phyloP scores from a whole-genome alignment of 2,888 invertebrate species.

The Melieria omissa region DNA sequence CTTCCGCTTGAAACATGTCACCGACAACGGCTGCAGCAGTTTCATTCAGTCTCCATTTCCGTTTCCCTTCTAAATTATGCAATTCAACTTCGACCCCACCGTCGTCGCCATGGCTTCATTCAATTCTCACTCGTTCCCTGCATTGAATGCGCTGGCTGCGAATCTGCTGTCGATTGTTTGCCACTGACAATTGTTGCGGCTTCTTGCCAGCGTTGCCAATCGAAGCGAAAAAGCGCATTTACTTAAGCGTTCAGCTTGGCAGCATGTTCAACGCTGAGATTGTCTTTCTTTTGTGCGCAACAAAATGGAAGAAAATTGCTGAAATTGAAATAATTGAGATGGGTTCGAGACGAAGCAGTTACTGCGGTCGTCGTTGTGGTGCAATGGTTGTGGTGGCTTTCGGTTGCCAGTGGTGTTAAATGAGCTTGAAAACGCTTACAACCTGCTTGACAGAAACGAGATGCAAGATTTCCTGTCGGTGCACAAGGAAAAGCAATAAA shows the following conservation, averaged over 20 bases:
- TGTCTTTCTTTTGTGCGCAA: neutral
- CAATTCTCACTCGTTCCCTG: no score
- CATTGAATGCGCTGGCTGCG: no score
- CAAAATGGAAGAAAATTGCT: constrained; percentile 24
- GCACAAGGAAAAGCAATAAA: no score
- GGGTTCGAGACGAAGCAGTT: constrained; percentile 11
- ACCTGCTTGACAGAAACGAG: no score
- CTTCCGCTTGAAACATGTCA: no score
- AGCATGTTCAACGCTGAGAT: neutral
- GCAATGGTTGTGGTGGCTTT: neutral
- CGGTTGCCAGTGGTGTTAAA: neutral
- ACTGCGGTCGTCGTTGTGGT: neutral
- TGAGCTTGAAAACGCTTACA: no score
- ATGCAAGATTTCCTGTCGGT: no score
- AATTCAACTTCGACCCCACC: constrained; percentile 2
- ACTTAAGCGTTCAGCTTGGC: constrained; percentile 7
- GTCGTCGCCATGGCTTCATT: no score
- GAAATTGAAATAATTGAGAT: constrained; percentile 32
- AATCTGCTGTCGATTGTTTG: no score
- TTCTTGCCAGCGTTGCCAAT: constrained; percentile 9
- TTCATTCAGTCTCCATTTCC: neutral
- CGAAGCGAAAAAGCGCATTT: constrained; percentile 28
- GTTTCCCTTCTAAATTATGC: constrained; percentile 27
- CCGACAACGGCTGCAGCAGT: no score
- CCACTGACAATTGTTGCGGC: no score